These are phyloP conservation scores for roundworm (Caenorhabditis elegans) DNA, from an alignment of 1,140 invertebrate genomes.

Conservation along the genomic window DNA sequence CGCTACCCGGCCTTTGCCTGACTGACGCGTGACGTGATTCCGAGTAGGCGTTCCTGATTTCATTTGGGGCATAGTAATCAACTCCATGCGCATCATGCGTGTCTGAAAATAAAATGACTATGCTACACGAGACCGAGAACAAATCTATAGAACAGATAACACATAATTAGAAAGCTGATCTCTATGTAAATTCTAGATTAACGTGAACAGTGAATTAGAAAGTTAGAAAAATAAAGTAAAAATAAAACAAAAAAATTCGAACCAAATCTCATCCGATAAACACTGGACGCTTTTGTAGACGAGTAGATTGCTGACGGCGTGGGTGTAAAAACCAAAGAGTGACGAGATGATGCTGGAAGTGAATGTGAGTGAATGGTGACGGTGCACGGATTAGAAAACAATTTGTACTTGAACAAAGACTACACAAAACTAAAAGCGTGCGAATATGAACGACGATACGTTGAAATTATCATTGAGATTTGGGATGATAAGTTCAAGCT, in stretches of 20 bases:
- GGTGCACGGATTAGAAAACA: conserved; percentile 10
- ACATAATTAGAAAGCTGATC: neutral
- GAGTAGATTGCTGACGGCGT: conserved; percentile 19
- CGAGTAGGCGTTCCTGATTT: conserved; percentile 21
- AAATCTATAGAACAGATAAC: neutral
- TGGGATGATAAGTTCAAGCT: too few relatives aligned
- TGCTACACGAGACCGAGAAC: neutral
- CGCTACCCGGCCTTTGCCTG: conserved; percentile 77
- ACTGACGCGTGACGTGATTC: conserved; percentile 75
- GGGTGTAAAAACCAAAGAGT: conserved; percentile 33
- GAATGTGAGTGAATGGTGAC: neutral
- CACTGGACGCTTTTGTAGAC: neutral
- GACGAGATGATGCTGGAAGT: conserved; percentile 32
- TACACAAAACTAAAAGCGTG: neutral
- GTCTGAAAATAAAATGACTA: conserved; percentile 17
- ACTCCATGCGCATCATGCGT: conserved; percentile 33
- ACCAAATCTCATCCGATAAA: conserved; percentile 20
- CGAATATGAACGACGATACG: neutral
- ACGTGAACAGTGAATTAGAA: neutral
- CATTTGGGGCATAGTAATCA: conserved; percentile 44
- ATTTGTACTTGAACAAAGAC: neutral
- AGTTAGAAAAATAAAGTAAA: neutral
- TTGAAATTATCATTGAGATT: too few relatives aligned
- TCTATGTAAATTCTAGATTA: neutral
- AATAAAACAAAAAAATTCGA: neutral